Conservation (phyloP, 2,797 vertebrate genomes). For the Anas flavirostris region DNA sequence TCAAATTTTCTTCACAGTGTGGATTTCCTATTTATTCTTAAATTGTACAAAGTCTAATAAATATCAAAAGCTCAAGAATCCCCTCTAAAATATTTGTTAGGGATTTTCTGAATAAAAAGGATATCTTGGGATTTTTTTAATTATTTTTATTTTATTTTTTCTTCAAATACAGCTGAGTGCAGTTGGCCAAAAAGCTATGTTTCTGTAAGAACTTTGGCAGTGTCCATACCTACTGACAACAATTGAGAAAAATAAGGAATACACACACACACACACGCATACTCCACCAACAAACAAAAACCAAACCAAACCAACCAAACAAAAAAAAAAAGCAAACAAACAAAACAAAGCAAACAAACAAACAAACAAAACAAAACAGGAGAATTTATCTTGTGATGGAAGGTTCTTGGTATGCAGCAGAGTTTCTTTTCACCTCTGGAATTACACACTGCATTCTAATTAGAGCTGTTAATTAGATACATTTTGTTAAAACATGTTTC, state of each 20-base stretch:
- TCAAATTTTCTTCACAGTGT: not conserved
- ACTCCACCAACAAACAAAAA: too few species aligned
- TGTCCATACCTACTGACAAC: not conserved
- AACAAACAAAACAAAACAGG: too few species aligned
- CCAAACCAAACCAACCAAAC: too few species aligned
- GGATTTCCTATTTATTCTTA: not conserved
- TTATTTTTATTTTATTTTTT: not conserved
- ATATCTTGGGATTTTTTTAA: not conserved
- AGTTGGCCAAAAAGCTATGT: not conserved
- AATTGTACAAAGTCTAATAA: not conserved
- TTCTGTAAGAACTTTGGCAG: not conserved
- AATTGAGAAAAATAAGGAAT: not conserved
- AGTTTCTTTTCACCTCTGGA: slow-evolving; percentile 36
- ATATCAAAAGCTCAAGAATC: not conserved
- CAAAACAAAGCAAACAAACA: too few species aligned
- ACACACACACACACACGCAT: too few species aligned
- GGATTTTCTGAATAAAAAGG: not conserved
- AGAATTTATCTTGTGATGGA: not conserved
- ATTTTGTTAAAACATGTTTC: slow-evolving; percentile 26
- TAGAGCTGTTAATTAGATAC: not conserved
- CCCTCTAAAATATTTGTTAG: not conserved
- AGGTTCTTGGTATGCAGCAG: not conserved
- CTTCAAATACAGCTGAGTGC: not conserved
- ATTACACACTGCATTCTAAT: not conserved
- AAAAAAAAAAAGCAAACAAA: too few species aligned